Evolutionary conservation across 1,140 invertebrate genomes (phyloP).

Genomic region (Hermatobates lingyangjiaoensis): DNA sequence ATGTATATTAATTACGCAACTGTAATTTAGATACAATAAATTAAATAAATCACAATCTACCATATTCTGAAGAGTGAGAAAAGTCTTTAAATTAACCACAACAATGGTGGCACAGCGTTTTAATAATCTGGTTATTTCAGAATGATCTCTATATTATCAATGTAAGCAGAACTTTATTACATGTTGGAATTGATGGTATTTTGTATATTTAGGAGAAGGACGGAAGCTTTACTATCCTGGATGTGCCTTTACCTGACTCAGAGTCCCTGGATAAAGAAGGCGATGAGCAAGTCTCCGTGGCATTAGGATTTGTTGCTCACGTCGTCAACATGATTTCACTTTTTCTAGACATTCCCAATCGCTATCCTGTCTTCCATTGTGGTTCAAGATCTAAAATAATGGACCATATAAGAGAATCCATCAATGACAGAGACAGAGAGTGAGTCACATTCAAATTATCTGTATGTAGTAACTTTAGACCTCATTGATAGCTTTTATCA

Average conservation of each 20-base stretch:
- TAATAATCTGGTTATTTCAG: background rate
- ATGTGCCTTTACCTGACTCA: conserved; percentile 53
- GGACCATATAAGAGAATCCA: conserved; percentile 49
- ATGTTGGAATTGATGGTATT: conserved; percentile 7
- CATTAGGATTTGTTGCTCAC: conserved; percentile 64
- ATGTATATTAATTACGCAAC: too few relatives aligned
- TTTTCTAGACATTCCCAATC: conserved; percentile 58
- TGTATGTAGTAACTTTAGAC: background rate
- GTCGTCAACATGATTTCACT: conserved; percentile 56
- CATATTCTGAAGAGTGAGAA: too few relatives aligned
- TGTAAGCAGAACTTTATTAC: background rate
- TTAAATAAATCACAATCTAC: too few relatives aligned
- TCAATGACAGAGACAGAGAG: conserved; percentile 56
- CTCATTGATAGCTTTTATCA: too few relatives aligned
- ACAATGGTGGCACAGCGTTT: background rate
- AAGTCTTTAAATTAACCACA: too few relatives aligned
- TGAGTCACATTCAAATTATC: conserved; percentile 24
- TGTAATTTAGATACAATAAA: too few relatives aligned
- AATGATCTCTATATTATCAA: background rate
- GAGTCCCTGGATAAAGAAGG: conserved; percentile 38
- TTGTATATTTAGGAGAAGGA: conserved; percentile 27
- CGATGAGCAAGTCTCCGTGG: conserved; percentile 47
- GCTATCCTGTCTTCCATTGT: conserved; percentile 54
- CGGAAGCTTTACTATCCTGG: conserved; percentile 42
- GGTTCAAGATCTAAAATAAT: conserved; percentile 57